Conservation (phyloP, 2,797 vertebrate species). For the Darevskia mixta region DNA sequence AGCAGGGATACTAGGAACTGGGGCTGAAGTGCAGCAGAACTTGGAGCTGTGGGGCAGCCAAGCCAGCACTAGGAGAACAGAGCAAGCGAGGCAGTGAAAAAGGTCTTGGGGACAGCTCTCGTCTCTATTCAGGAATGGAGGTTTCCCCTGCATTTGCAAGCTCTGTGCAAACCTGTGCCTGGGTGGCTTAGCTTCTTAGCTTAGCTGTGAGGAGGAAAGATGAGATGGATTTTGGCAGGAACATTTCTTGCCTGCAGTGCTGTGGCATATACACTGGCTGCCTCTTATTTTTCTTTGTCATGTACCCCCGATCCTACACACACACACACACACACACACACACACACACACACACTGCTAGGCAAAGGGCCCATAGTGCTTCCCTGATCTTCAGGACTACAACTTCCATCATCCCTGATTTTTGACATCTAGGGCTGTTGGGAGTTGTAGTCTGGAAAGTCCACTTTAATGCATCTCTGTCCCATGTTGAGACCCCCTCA, state of each 20-base stretch:
- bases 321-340: too few species aligned
- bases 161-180: background rate
- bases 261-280: too few species aligned
- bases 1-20: too few species aligned
- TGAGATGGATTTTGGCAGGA: background rate
- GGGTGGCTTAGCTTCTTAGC: background rate
- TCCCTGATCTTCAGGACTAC: too few species aligned
- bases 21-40: too few species aligned
- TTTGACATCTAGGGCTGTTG: background rate
- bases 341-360: background rate
- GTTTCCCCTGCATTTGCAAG: background rate
- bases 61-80: too few species aligned
- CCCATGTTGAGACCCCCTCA: background rate
- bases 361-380: background rate
- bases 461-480: background rate
- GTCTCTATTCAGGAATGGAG: background rate
- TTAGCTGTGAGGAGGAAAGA: background rate
- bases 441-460: too few species aligned
- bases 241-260: background rate
- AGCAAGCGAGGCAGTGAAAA: background rate
- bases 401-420: too few species aligned
- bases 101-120: background rate
- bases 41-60: background rate
- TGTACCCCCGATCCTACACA: background rate
- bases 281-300: background rate